phyloP scores from a whole-genome alignment of 2,113 vertebrate genomes.

The Aegithalos caudatus region DNA sequence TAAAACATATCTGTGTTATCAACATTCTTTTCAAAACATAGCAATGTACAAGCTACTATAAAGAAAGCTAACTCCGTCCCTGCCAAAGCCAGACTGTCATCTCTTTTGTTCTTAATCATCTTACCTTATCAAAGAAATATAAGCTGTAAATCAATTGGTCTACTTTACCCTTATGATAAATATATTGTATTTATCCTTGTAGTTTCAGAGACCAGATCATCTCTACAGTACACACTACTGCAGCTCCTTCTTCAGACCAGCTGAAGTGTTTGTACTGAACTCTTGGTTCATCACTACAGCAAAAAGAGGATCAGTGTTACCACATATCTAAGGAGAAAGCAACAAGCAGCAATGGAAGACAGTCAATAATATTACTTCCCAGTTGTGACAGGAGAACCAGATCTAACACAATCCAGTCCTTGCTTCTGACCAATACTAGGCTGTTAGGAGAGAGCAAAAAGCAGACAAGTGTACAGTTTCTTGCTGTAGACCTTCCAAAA shows the following conservation, averaged over 20 bases:
- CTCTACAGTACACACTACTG: background rate
- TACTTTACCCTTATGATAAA: background rate
- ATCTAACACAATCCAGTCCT: background rate
- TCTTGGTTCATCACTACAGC: background rate
- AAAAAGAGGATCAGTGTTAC: background rate
- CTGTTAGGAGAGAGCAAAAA: background rate
- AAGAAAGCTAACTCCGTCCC: background rate
- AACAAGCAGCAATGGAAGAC: background rate
- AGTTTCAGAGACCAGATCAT: background rate
- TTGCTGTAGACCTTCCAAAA: background rate
- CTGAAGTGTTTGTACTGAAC: background rate
- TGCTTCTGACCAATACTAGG: rapidly evolving
- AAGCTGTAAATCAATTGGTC: background rate
- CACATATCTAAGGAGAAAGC: background rate
- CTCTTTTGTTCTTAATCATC: background rate
- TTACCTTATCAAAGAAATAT: background rate
- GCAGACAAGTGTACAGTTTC: rapidly evolving
- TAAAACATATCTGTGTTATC: background rate
- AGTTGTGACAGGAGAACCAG: background rate
- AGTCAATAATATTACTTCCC: background rate
- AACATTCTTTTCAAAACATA: background rate
- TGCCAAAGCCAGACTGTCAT: background rate
- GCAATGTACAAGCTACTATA: background rate
- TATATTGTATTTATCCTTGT: background rate
- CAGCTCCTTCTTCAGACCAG: background rate